Evolutionary conservation across 2,888 invertebrate genomes (phyloP).

Genomic region (Pterostichus niger): DNA sequence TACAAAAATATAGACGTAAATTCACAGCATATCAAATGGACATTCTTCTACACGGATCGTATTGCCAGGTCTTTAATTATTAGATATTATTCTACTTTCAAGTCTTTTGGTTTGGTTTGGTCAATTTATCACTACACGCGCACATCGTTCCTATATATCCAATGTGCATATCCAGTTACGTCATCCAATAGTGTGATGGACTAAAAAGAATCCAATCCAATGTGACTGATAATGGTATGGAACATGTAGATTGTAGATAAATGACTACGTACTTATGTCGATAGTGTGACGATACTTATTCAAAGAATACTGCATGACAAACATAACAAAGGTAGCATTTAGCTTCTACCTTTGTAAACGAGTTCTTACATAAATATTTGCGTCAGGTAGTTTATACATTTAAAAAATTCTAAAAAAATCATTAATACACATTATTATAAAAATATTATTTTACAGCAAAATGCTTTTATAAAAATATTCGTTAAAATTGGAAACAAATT

Average conservation of each 20-base stretch:
- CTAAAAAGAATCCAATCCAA: background rate
- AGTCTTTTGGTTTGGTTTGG: constrained; percentile 44
- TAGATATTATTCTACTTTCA: constrained; percentile 24
- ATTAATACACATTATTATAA: constrained; percentile 60
- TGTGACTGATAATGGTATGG: constrained; percentile 3
- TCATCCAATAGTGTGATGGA: constrained; percentile 1
- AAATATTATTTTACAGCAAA: constrained; percentile 66
- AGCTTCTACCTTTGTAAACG: constrained; percentile 20
- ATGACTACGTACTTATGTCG: constrained; percentile 2
- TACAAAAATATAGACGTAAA: constrained; percentile 51
- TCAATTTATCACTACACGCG: constrained; percentile 14
- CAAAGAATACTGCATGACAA: constrained; percentile 35
- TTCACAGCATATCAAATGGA: constrained; percentile 52
- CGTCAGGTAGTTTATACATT: constrained; percentile 24
- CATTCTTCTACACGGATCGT: constrained; percentile 37
- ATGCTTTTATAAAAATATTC: constrained; percentile 64
- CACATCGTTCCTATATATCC: background rate
- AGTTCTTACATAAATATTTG: constrained; percentile 51
- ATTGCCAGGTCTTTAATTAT: constrained; percentile 18
- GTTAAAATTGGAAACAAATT: constrained; percentile 49
- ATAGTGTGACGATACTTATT: constrained; percentile 15
- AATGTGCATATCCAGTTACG: constrained; percentile 50
- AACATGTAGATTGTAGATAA: constrained; percentile 28
- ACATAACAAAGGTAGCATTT: background rate
- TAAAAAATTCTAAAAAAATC: constrained; percentile 61